Evolutionary conservation across 2,888 invertebrate species (phyloP), one percentile per base, ranked within the genome.

Genomic region (Hoplodrina blanda): DNA sequence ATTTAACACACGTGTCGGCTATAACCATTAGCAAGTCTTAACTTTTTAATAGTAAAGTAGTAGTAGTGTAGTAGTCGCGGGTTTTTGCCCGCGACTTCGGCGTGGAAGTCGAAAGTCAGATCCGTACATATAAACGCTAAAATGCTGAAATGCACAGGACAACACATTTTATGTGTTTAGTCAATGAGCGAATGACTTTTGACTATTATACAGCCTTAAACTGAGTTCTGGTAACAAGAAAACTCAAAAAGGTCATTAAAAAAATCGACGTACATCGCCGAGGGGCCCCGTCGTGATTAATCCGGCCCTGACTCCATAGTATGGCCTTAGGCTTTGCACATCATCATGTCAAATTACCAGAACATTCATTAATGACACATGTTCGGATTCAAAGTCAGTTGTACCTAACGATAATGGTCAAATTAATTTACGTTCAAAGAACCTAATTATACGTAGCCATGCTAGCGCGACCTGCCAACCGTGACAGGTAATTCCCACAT

Each of bases 1-100:
- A 57, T 69, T 49, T 69, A 53, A 33, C 52, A 76, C 66, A 77
- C 77, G 72, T 72, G 66, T 55, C 25, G 13, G 19, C 13, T 15
- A 37, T n/a, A 20, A 11, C 20, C 1, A 57, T 54, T 54, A 50
- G 10, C 55, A 30, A 54, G 3, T 4, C 19, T 55, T 33, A 37
- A n/a, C 41, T 56, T 56, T 63, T 11, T 13, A 41, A 30, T 8
- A 15, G 33, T 30, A 15, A 20, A 41, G n/a, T n/a, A n/a, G n/a
- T n/a, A n/a, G n/a, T n/a, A n/a, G n/a, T n/a, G n/a, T n/a, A n/a
- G n/a, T n/a, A n/a, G n/a, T n/a, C n/a, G n/a, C 44, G 5, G 8
- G 37, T 8, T 37, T 37, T 37, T 37, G 37, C 7, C 37, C 37
- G 37, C 8, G 37, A 8, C 37, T 37, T 8, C 37, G 8, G 1